A percentile compares a stretch with the other conserved stretches of the same genome.
Conservation (phyloP, 2,113 vertebrate species). For the Dicaeum eximium region DNA sequence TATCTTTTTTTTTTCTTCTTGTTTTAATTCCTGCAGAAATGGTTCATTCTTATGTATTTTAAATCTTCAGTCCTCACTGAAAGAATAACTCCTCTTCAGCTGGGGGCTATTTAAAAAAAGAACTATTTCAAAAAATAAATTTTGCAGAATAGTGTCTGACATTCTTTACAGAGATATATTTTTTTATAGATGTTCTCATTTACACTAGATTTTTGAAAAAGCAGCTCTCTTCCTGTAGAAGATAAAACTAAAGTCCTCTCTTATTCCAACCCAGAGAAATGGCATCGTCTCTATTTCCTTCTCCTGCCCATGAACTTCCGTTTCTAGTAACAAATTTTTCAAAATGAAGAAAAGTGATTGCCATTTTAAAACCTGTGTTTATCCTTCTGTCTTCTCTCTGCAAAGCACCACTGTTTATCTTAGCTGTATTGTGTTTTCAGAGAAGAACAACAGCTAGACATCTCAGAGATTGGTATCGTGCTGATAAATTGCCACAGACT, state of each 20-base stretch:
- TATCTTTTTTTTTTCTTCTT: neutral
- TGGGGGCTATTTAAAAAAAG: neutral
- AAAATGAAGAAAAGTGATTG: neutral
- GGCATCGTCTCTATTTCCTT: neutral
- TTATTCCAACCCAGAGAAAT: neutral
- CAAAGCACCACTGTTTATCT: conserved; percentile 1
- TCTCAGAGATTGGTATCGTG: conserved; percentile 25
- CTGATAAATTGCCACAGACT: neutral
- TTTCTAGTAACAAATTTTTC: neutral
- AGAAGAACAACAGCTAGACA: neutral
- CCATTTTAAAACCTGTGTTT: neutral
- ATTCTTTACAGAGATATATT: neutral
- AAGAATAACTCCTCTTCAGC: neutral
- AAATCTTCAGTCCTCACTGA: neutral
- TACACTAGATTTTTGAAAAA: neutral
- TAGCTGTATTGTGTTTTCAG: conserved; percentile 1
- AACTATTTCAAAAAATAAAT: neutral
- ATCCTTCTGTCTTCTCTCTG: neutral
- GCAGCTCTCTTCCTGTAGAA: neutral
- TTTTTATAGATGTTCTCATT: neutral
- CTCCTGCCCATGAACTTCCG: neutral
- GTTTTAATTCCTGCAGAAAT: neutral
- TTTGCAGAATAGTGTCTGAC: neutral
- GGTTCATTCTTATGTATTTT: neutral
- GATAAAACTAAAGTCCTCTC: neutral